A percentile compares a stretch with the other conserved stretches of the same genome.
These are phyloP conservation scores for Teleogryllus oceanicus DNA, from an alignment of 2,888 invertebrate species.

Conservation along the genomic window DNA sequence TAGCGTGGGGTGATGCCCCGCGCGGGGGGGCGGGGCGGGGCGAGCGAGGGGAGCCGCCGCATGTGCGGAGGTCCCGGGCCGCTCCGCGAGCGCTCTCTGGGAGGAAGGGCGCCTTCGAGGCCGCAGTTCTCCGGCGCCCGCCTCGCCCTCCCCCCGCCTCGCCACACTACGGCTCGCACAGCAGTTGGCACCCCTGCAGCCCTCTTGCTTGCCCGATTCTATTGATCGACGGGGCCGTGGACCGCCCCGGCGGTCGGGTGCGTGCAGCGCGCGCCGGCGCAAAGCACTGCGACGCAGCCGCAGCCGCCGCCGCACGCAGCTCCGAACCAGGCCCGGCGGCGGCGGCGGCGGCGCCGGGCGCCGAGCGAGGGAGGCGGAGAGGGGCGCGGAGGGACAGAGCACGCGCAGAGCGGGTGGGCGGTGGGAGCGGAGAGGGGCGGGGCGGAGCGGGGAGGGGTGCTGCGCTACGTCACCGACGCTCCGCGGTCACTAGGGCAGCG, in stretches of 20 bases:
- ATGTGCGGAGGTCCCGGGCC: too few species aligned
- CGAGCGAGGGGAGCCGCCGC: too few species aligned
- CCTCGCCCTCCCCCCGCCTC: too few species aligned
- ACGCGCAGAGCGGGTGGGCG: neutral
- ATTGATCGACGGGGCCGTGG: constrained; percentile 2
- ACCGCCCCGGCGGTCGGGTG: neutral
- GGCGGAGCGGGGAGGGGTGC: constrained; percentile 49
- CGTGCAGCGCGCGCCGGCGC: constrained; percentile 8
- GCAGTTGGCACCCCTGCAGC: neutral
- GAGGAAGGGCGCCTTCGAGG: too few species aligned
- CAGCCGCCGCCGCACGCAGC: constrained; percentile 30
- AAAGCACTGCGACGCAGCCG: neutral
- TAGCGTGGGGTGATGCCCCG: too few species aligned
- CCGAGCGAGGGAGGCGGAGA: constrained; percentile 28
- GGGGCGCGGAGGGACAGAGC: constrained; percentile 52
- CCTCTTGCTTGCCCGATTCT: neutral
- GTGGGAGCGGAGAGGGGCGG: constrained; percentile 29
- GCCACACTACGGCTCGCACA: too few species aligned
- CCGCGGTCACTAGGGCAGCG: constrained; percentile 9
- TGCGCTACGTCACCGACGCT: neutral
- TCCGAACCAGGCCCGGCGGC: constrained; percentile 32
- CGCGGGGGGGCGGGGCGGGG: too few species aligned
- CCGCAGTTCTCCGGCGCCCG: too few species aligned
- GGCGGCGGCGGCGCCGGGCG: constrained; percentile 22
- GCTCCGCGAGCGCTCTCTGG: too few species aligned